phyloP scores from a whole-genome alignment of 2,113 vertebrate species.

The Mustelus asterias region DNA sequence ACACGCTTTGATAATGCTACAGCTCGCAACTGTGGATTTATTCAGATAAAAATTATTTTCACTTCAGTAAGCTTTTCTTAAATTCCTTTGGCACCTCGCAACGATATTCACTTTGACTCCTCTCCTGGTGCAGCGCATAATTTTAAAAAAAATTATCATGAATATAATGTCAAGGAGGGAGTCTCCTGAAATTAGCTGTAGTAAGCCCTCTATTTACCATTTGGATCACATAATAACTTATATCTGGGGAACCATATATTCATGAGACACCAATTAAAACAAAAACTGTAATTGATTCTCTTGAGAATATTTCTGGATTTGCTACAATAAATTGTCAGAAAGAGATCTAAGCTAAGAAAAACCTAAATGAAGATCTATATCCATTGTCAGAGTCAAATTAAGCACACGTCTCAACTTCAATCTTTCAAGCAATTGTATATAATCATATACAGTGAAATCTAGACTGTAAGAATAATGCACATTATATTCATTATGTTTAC shows the following conservation, averaged over 20 bases:
- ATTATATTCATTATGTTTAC: background rate
- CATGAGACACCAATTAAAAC: background rate
- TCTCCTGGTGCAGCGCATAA: background rate
- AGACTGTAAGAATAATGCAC: background rate
- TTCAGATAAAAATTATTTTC: background rate
- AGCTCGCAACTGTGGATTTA: background rate
- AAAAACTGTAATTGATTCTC: background rate
- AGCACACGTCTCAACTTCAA: background rate
- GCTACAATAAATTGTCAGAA: background rate
- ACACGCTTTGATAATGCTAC: background rate
- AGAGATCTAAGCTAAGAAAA: background rate
- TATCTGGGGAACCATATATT: background rate
- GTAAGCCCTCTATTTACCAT: too few relatives aligned
- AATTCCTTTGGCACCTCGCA: slow-evolving; percentile 1
- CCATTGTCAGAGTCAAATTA: background rate
- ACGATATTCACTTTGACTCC: background rate
- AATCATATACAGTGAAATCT: background rate
- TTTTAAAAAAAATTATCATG: slow-evolving; percentile 14
- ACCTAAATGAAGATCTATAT: background rate
- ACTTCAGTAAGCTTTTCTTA: background rate
- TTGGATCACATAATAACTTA: background rate
- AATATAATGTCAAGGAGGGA: background rate
- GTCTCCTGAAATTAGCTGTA: background rate
- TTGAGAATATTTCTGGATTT: background rate
- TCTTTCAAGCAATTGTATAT: background rate